phyloP scores from a whole-genome alignment of 2,797 vertebrate genomes.

The Meda fulgida region DNA sequence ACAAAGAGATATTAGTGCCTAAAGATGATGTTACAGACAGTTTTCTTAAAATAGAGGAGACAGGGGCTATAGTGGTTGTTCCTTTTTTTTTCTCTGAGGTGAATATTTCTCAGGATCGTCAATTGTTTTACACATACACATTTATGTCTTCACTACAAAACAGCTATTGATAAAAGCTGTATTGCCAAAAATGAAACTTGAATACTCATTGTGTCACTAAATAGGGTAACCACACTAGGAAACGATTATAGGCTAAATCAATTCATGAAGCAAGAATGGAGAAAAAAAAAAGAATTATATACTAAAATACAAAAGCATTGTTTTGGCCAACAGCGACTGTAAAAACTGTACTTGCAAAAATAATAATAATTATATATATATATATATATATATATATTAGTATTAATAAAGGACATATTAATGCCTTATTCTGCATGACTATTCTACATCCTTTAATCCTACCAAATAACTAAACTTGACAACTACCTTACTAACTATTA shows the following conservation, averaged over 20 bases:
- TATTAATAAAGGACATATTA: too few relatives aligned
- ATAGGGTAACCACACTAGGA: neutral
- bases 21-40: neutral
- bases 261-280: too few relatives aligned
- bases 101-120: neutral
- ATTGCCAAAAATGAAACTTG: neutral
- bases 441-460: too few relatives aligned
- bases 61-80: neutral
- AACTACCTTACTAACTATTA: too few relatives aligned
- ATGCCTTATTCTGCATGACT: too few relatives aligned
- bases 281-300: too few relatives aligned
- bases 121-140: neutral
- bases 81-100: neutral
- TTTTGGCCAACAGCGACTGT: neutral
- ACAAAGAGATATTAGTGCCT: conserved; percentile 27
- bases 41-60: neutral
- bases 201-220: neutral
- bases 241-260: neutral
- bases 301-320: neutral
- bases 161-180: neutral
- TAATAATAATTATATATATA: too few relatives aligned
- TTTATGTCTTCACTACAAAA: neutral
- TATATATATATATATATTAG: too few relatives aligned
- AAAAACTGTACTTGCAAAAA: neutral
- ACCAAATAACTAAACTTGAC: too few relatives aligned